Percentiles rank a stretch among this genome's conserved stretches.
These are phyloP conservation scores for Tenthredo distinguenda DNA, from an alignment of 2,888 invertebrate genomes.

Conservation along the genomic window DNA sequence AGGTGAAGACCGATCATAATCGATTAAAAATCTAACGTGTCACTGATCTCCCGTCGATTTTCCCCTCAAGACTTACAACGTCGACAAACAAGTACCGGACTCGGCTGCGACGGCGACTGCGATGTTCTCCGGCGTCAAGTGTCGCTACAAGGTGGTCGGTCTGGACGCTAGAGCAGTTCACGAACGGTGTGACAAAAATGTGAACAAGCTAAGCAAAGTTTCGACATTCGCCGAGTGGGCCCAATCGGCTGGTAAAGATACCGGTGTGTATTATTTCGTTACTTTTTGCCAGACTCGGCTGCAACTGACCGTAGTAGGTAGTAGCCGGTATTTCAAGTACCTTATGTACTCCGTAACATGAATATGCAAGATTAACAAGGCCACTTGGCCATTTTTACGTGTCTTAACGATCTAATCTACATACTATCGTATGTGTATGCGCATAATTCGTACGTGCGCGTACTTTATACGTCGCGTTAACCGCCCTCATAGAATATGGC, in stretches of 20 bases:
- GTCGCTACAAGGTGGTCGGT: slow-evolving; percentile 81
- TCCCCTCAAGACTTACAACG: slow-evolving; percentile 83
- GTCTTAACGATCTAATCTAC: slow-evolving; percentile 38
- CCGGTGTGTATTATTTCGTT: slow-evolving; percentile 72
- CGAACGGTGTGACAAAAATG: slow-evolving; percentile 76
- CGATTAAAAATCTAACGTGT: not conserved
- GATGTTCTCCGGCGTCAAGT: slow-evolving; percentile 83
- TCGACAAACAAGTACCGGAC: slow-evolving; percentile 86
- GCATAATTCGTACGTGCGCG: not conserved
- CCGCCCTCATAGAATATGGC: slow-evolving; percentile 39
- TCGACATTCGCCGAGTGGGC: slow-evolving; percentile 82
- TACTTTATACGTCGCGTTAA: not conserved
- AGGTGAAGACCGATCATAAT: slow-evolving; percentile 77
- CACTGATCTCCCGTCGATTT: not conserved
- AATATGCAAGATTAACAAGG: slow-evolving; percentile 41
- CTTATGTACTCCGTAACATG: not conserved
- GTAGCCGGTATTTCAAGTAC: not conserved
- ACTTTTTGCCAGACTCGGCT: not conserved
- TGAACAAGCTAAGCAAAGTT: slow-evolving; percentile 73
- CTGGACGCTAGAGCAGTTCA: slow-evolving; percentile 77
- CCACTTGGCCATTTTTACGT: slow-evolving; percentile 34
- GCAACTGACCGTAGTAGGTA: too few species aligned
- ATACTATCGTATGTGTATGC: not conserved
- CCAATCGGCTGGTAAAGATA: slow-evolving; percentile 80
- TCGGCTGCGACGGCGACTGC: slow-evolving; percentile 87